Evolutionary conservation across 2,888 invertebrate genomes (phyloP).

Genomic region (Bruchidius siliquastri): DNA sequence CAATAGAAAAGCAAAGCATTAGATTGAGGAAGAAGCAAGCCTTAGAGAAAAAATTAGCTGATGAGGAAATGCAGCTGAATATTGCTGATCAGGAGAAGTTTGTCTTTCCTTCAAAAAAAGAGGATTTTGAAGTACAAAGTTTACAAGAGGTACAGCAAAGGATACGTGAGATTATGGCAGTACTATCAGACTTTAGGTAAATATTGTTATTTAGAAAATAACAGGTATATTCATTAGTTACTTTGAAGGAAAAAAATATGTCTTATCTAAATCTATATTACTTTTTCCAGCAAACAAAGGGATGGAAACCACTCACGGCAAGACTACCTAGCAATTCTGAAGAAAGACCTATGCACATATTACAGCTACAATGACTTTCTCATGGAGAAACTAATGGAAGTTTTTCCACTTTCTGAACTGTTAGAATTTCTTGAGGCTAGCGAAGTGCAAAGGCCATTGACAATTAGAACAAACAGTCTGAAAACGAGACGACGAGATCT

Average conservation of each 20-base stretch:
- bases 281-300: constrained; percentile 60
- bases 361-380: constrained; percentile 98
- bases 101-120: constrained; percentile 72
- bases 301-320: constrained; percentile 66
- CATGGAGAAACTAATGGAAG: constrained; percentile 86
- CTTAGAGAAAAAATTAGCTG: constrained; percentile 66
- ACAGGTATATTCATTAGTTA: too few relatives aligned
- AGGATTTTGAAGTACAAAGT: constrained; percentile 65
- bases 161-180: constrained; percentile 78
- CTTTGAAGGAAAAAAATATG: too few relatives aligned
- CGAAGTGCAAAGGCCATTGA: constrained; percentile 74
- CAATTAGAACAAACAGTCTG: constrained; percentile 91
- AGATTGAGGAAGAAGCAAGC: constrained; percentile 71
- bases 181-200: constrained; percentile 59
- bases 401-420: constrained; percentile 81
- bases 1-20: constrained; percentile 80
- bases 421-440: constrained; percentile 95
- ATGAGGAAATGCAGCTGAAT: constrained; percentile 79
- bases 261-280: not conserved
- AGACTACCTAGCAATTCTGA: constrained; percentile 77
- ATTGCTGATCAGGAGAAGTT: constrained; percentile 72
- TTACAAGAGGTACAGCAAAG: constrained; percentile 83
- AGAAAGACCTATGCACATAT: constrained; percentile 83
- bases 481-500: constrained; percentile 89
- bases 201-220: not conserved